Conservation (phyloP, 1,140 invertebrate species). For the Grapholita molesta region DNA sequence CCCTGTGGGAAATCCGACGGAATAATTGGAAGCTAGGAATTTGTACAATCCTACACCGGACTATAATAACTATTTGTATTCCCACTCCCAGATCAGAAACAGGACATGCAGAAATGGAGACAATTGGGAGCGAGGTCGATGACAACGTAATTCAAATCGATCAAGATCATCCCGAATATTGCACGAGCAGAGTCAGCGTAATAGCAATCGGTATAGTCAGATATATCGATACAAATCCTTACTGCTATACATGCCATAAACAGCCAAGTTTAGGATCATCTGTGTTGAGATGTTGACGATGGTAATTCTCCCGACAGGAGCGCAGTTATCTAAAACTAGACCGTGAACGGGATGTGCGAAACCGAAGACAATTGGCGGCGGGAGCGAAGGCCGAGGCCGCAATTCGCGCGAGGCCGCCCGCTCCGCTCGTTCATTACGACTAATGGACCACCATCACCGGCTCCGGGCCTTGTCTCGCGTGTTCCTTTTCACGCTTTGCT, state of each 20-base stretch:
- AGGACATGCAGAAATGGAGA: neutral
- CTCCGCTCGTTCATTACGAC: neutral
- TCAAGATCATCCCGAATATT: neutral
- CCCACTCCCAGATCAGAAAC: neutral
- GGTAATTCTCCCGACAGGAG: neutral
- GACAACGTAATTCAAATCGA: neutral
- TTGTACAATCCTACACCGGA: neutral
- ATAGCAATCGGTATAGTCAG: too few species aligned
- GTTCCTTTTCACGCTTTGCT: neutral
- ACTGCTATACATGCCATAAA: too few species aligned
- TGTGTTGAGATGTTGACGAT: too few species aligned
- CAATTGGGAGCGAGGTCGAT: neutral
- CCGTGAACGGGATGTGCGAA: neutral
- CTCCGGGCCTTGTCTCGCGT: neutral
- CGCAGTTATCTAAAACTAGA: neutral
- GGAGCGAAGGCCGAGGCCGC: constrained; percentile 4
- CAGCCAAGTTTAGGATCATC: too few species aligned
- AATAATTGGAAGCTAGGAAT: neutral
- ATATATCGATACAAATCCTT: too few species aligned
- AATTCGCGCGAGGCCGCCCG: neutral
- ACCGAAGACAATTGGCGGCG: constrained; percentile 6
- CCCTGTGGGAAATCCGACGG: neutral
- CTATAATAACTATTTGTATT: neutral
- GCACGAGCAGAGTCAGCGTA: too few species aligned
- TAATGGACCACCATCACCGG: neutral